Evolutionary conservation across 2,888 invertebrate species (phyloP), one percentile per base, ranked within the genome.

Genomic region (Tipula lateralis): DNA sequence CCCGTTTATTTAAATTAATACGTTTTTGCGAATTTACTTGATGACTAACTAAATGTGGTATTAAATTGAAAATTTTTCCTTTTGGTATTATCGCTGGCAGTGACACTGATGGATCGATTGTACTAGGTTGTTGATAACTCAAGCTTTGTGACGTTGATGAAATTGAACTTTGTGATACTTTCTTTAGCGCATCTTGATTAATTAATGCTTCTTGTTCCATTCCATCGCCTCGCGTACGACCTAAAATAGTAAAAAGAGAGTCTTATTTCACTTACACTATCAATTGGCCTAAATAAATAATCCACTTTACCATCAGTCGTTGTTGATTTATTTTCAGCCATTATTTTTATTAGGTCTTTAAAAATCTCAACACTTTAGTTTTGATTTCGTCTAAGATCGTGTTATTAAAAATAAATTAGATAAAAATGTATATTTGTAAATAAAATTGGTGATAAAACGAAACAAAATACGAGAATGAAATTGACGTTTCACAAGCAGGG

Each of bases 211-310:
- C 90, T 86, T 92, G 93, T 89, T 94, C 94, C 95, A 95, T 95
- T 84, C 95, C 95, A 91, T 95, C 95, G 0, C 95, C 95, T 85
- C 94, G 93, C 0, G 95, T 95, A 86, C 95, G 90, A 85, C 87
- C 88, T 85, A 44, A 34, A 84, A 84, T 24, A 82, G n/a, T n/a
- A 82, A 29, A 82, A 16, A 82, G 32, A 16, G 30, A 30, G 82
- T 66, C 2, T n/a, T n/a, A n/a, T n/a, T n/a, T n/a, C n/a, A 19
- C 24, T 66, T 7, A 39, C 0, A 39, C 39, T 13, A 39, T 39
- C 1, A 66, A 9, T 24, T 66, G 66, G 1, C 66, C 66, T 2
- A 66, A 66, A 66, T 66, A 24, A 9, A 24, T 66, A 9, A 50
- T 66, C 19, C 66, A 66, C 66, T 66, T 66, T 66, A 66, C 66